phyloP scores from a whole-genome alignment of 2,113 vertebrate species.

The Tamias sibiricus region DNA sequence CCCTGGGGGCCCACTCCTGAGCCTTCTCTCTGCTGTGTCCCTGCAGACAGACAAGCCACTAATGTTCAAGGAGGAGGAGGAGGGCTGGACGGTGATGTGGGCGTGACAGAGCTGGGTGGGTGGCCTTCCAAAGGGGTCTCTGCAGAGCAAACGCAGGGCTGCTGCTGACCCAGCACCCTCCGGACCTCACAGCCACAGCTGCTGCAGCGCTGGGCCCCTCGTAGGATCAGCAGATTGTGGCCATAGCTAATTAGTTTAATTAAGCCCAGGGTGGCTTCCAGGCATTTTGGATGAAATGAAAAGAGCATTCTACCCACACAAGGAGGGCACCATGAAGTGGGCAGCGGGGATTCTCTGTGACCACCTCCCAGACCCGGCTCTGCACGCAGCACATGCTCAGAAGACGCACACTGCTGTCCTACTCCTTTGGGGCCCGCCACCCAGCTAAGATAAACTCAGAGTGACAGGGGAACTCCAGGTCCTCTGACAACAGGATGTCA shows the following conservation, averaged over 20 bases:
- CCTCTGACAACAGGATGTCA: neutral
- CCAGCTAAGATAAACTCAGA: neutral
- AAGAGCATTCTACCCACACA: neutral
- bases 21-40: neutral
- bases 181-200: neutral
- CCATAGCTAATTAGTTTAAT: constrained; percentile 52
- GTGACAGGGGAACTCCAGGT: neutral
- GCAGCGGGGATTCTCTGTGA: rapidly evolving
- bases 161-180: neutral
- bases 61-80: rapidly evolving
- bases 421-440: neutral
- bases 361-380: neutral
- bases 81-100: neutral
- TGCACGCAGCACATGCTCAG: neutral
- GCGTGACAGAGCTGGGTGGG: neutral
- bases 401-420: rapidly evolving
- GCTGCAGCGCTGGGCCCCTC: rapidly evolving
- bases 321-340: neutral
- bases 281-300: neutral
- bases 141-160: rapidly evolving
- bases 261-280: constrained; percentile 52
- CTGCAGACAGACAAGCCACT: neutral
- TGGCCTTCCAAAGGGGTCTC: neutral
- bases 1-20: neutral
- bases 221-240: neutral